Base-by-base conservation (phyloP, 2,797 vertebrate genomes). In the Triplophysa yarkandensis region DNA sequence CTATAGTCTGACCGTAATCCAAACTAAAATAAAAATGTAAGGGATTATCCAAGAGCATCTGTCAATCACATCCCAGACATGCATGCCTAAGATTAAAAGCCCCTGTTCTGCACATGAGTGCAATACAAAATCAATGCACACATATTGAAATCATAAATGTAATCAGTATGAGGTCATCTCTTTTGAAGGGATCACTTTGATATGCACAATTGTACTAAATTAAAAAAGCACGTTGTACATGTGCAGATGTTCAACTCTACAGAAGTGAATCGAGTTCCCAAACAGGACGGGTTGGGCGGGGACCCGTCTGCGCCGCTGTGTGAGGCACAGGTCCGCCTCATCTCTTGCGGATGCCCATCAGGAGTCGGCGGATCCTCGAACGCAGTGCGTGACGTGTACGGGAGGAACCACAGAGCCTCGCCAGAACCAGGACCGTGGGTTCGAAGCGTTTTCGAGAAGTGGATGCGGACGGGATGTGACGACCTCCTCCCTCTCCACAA, bases 21-120 rank as follows among this genome's bases (percentile, higher is more conserved):
- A 41, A 61, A 73, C 81, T 85, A 62, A 54, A 83, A 64, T 75
- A 64, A 64, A 81, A 83, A 83, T 82, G 80, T 81, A 76, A 39
- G 16, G 81, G 86, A 90, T 89, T 87, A 87, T 85, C 19, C 25
- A 5, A 43, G 41, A 17, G 74, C 82, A 87, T 88, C 83, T 84
- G 64, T 77, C 19, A 62, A 74, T 85, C 63, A 83, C 81, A 86
- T 87, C 76, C 62, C 11, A 28, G 66, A 28, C 57, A 82, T 84
- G 23, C 65, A 17, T 68, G 58, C 81, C 70, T 52, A 63, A 54
- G 67, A 50, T 83, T 81, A 76, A 44, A 48, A 74, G 68, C 72
- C 74, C 50, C 28, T 11, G 6, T 66, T 6, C 27, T 27, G 13
- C 16, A 16, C 8, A 14, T 54, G 25, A 27, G 27, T 54, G 13